Base-by-base conservation (phyloP, 2,113 vertebrate genomes). In the Phylloscopus trochiloides region DNA sequence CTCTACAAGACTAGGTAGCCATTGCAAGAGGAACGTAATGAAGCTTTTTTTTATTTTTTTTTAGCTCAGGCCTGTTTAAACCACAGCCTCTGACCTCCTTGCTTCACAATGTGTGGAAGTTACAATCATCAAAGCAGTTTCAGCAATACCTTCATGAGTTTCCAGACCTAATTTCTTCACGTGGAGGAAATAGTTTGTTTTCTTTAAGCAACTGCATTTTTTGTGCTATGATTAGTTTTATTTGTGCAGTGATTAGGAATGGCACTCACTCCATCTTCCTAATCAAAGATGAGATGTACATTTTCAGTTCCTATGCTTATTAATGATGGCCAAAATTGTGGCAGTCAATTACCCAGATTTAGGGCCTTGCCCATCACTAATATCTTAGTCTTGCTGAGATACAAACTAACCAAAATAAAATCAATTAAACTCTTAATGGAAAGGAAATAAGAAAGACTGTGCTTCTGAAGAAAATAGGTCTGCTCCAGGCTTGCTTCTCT, bases 91-190 rank as follows among this genome's bases (percentile, higher is more conserved):
- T 96, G 73, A 91, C 55, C 55, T 86, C 17, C 65, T 89, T 94
- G 38, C 57, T 94, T 68, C 0, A 0, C 48, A 66, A 59, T 42
- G 15, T 42, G 12, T 58, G 43, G 88, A 93, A 89, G 54, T 71
- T 71, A 21, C 45, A 81, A 63, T 87, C 96, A 95, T 97, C 95
- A 97, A 96, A 97, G 92, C 50, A 71, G 47, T 79, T 66, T 96
- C 71, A 79, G 86, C 78, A 94, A 95, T 70, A 88, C 51, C 59
- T 90, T 70, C 5, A 17, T 61, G 78, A 91, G 72, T 88, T 96
- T 95, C 94, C 86, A 95, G 86, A 95, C 72, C 77, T 82, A 26
- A 96, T 94, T 96, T 97, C 93, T 96, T 73, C 31, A 82, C 2
- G 9, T 68, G 81, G 66, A 96, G 59, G 75, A 47, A 78, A 83